Evolutionary conservation across 2,113 vertebrate genomes (phyloP).

Genomic region (Sprattus sprattus): DNA sequence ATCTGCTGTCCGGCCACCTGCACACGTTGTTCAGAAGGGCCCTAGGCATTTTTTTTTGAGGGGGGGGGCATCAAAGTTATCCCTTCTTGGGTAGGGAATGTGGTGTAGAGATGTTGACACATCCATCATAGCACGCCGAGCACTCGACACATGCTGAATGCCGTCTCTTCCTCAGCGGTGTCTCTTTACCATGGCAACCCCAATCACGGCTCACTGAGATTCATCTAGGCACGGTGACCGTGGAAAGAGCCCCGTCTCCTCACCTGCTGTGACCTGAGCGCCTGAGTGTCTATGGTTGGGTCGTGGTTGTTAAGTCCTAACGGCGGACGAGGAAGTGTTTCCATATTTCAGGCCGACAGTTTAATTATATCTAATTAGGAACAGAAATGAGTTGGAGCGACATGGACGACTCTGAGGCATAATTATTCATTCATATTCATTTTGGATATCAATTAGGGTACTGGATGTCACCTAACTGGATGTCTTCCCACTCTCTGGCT

Average conservation of each 20-base stretch:
- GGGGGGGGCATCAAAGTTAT: too few relatives aligned
- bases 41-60: not conserved
- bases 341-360: slow-evolving; percentile 46
- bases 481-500: not conserved
- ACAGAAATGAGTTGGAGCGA: slow-evolving; percentile 42
- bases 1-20: not conserved
- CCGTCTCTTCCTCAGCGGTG: not conserved
- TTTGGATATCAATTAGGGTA: slow-evolving; percentile 34
- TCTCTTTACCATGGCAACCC: not conserved
- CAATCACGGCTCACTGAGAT: not conserved
- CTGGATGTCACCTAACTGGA: slow-evolving; percentile 17
- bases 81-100: too few relatives aligned
- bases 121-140: not conserved
- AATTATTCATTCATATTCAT: slow-evolving; percentile 43
- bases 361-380: slow-evolving; percentile 51
- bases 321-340: slow-evolving; percentile 40
- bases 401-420: slow-evolving; percentile 46
- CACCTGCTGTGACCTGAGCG: not conserved
- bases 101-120: not conserved
- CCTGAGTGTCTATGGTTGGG: not conserved
- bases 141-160: not conserved
- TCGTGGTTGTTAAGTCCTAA: slow-evolving; percentile 9
- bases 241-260: not conserved
- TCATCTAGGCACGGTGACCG: not conserved
- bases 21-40: not conserved